phyloP scores from a whole-genome alignment of 1,140 invertebrate genomes.

The Drosophila arawakana region DNA sequence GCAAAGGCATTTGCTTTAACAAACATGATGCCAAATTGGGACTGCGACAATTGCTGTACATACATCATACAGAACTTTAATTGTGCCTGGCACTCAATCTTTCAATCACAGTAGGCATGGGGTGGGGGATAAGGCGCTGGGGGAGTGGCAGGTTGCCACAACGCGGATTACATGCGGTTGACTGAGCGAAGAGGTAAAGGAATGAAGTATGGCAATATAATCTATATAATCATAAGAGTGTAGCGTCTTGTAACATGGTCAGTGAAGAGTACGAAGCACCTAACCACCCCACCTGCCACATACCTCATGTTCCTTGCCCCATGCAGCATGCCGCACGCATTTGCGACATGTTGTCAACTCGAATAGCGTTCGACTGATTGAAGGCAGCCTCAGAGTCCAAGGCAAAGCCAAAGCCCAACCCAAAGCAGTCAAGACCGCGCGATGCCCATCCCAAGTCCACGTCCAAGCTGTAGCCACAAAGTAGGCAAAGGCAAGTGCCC shows the following conservation, averaged over 20 bases:
- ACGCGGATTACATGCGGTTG: constrained; percentile 69
- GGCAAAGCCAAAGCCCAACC: background rate
- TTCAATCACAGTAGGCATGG: constrained; percentile 67
- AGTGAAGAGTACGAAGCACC: constrained; percentile 1
- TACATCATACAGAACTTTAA: constrained; percentile 74
- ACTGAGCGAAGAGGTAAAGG: constrained; percentile 33
- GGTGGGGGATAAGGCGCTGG: background rate
- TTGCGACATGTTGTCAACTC: constrained; percentile 82
- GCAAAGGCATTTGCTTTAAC: constrained; percentile 48
- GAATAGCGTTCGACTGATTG: constrained; percentile 82
- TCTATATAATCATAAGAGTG: constrained; percentile 82
- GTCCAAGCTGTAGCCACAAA: constrained; percentile 57
- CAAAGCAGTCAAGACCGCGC: background rate
- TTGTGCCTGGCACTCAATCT: constrained; percentile 83
- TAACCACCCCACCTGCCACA: background rate
- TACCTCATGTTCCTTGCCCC: background rate
- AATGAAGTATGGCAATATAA: constrained; percentile 61
- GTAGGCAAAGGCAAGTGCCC: constrained; percentile 68
- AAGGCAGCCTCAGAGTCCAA: constrained; percentile 57
- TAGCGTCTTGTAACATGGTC: constrained; percentile 69
- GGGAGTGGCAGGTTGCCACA: background rate
- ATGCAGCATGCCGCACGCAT: constrained; percentile 50
- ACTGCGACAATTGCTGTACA: constrained; percentile 76
- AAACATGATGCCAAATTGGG: constrained; percentile 65
- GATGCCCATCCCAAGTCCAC: constrained; percentile 57